Evolutionary conservation across 2,113 vertebrate species (phyloP), one percentile per base, ranked within the genome.

Genomic region (Galbula dea): DNA sequence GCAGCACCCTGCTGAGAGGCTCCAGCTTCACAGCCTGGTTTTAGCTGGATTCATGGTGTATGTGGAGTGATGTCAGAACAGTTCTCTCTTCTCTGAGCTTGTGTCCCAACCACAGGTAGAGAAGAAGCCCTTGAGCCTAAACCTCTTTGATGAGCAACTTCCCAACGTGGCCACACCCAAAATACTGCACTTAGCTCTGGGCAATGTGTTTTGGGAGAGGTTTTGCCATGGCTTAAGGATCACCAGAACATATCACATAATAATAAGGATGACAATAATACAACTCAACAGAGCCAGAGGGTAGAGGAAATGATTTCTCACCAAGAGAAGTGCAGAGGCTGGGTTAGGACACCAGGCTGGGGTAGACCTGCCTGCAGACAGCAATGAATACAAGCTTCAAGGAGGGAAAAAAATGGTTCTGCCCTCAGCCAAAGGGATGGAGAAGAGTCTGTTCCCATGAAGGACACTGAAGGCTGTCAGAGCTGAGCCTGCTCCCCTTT

Each of bases 111-210:
- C 45, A 74, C 81, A 94, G 86, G 89, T 52, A 90, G 79, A 91
- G 58, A 19, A 83, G 67, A 83, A 91, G 74, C 90, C 91, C 82
- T 80, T 32, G 27, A 91, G 95, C 75, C 93, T 94, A 94, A 94
- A 43, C 1, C 29, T 80, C 65, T 67, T 32, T 61, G 87, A 93
- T 72, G 86, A 94, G 74, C 77, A 73, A 54, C 45, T 86, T 81
- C 52, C 80, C 89, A 76, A 67, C 0, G 58, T 0, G 3, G 81
- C 86, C 86, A 22, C 76, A 4, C 86, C 88, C 90, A 48, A 81
- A 89, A 58, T 18, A 43, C 2, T 52, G 61, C 59, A 19, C 73
- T 92, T 81, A 46, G 91, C 88, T 83, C 26, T 18, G 37, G 90
- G 90, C 81, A 79, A 85, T 11, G 1, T 19, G 65, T 59, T 95